Evolutionary conservation across 1,140 invertebrate species (phyloP).

Genomic region (Acromyrmex echinatior): DNA sequence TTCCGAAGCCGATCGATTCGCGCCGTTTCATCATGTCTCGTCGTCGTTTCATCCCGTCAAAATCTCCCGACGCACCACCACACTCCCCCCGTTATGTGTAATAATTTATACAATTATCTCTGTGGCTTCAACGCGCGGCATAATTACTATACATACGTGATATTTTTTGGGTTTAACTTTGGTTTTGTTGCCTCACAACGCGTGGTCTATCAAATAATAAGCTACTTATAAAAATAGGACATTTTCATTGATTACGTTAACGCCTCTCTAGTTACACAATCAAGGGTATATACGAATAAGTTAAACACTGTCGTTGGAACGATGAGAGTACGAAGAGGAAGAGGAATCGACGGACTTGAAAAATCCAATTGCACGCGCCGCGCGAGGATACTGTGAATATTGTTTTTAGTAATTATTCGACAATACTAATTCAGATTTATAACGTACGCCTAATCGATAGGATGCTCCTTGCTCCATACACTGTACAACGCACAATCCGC

Average conservation of each 20-base stretch:
- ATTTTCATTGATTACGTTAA: slow-evolving; percentile 52
- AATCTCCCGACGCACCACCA: slow-evolving; percentile 21
- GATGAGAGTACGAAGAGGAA: slow-evolving; percentile 47
- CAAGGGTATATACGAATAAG: slow-evolving; percentile 42
- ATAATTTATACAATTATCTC: slow-evolving; percentile 59
- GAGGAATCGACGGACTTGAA: slow-evolving; percentile 62
- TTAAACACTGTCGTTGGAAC: slow-evolving; percentile 37
- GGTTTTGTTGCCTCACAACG: slow-evolving; percentile 48
- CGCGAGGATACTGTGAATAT: slow-evolving; percentile 78
- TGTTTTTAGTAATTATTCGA: slow-evolving; percentile 81
- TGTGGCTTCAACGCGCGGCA: slow-evolving; percentile 46
- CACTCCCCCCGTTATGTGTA: slow-evolving; percentile 44
- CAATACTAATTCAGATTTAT: slow-evolving; percentile 84
- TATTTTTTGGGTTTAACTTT: slow-evolving; percentile 60
- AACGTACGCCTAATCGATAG: slow-evolving; percentile 81
- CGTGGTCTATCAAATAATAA: slow-evolving; percentile 53
- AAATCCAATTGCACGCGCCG: slow-evolving; percentile 66
- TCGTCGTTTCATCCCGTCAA: slow-evolving; percentile 36
- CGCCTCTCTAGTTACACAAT: slow-evolving; percentile 43
- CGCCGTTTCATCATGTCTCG: slow-evolving; percentile 3
- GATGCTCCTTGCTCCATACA: slow-evolving; percentile 76
- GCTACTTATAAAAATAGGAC: slow-evolving; percentile 64
- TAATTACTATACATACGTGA: slow-evolving; percentile 39
- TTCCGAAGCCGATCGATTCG: slow-evolving; percentile 63
- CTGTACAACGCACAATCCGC: slow-evolving; percentile 81